Conservation (phyloP, 2,888 invertebrate genomes). For the Drosophila multiciliata region DNA sequence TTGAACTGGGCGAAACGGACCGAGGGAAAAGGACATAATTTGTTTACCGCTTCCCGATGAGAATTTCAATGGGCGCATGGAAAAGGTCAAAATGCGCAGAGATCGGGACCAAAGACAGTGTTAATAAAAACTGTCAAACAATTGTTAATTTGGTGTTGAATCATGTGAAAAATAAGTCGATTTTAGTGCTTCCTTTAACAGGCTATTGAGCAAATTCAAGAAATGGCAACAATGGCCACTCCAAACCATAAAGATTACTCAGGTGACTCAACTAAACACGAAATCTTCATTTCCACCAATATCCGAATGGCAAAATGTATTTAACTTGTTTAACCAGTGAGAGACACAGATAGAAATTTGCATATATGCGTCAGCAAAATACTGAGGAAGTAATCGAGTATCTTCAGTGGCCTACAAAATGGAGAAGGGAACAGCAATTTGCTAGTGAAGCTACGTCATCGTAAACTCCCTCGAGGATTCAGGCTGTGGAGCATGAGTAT, state of each 20-base stretch:
- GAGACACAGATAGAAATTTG: conserved; percentile 34
- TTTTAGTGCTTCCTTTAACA: conserved; percentile 40
- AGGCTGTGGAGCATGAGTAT: background rate
- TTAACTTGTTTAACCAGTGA: background rate
- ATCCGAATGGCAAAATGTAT: conserved; percentile 2
- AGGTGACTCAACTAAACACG: conserved; percentile 57
- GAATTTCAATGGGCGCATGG: conserved; percentile 44
- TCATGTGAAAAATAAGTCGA: conserved; percentile 46
- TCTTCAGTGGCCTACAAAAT: conserved; percentile 19
- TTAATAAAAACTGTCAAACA: conserved; percentile 22
- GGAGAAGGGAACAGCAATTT: conserved; percentile 39
- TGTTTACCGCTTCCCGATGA: conserved; percentile 15
- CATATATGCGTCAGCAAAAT: conserved; percentile 62
- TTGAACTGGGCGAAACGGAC: conserved; percentile 5
- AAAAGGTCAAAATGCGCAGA: conserved; percentile 51
- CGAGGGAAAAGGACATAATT: conserved; percentile 36
- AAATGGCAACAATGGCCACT: conserved; percentile 7
- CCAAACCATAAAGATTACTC: conserved; percentile 17
- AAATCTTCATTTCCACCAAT: conserved; percentile 54
- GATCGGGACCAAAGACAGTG: conserved; percentile 4
- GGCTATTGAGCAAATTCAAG: conserved; percentile 35
- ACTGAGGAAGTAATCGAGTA: conserved; percentile 5
- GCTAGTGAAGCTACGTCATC: conserved; percentile 43
- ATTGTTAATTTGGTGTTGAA: conserved; percentile 38
- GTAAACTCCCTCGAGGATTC: background rate